A percentile compares a stretch with the other conserved stretches of the same genome.
Conservation (phyloP, 2,113 vertebrate genomes). For the Montifringilla adamsi region DNA sequence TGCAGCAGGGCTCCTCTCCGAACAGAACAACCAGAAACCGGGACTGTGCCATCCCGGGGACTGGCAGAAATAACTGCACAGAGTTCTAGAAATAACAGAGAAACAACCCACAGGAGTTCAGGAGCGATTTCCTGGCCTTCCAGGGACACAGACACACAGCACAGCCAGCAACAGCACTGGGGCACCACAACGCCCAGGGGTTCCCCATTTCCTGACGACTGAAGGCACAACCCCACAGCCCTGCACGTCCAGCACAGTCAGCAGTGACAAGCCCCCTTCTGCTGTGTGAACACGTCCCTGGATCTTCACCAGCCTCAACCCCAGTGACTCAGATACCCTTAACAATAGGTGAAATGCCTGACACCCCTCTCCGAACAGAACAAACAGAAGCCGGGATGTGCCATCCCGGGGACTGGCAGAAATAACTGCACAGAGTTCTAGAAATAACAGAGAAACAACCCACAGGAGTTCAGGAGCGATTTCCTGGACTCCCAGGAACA, state of each 20-base stretch:
- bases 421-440: no score
- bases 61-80: neutral
- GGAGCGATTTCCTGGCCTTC: no score
- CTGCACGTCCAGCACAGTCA: neutral
- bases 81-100: no score
- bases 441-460: neutral
- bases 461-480: fast-evolving
- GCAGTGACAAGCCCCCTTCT: neutral
- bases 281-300: neutral
- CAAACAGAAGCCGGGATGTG: neutral
- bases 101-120: no score
- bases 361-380: fast-evolving
- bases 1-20: neutral
- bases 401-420: no score
- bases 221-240: neutral
- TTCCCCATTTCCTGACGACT: fast-evolving
- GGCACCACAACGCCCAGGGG: neutral
- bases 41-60: fast-evolving
- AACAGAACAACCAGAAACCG: neutral
- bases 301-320: neutral
- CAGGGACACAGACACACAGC: no score
- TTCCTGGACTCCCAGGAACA: neutral
- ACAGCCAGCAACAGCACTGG: no score
- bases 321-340: neutral
- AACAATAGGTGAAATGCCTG: neutral